Conservation (phyloP, 2,888 invertebrate species). For the Stegana nigrithorax region DNA sequence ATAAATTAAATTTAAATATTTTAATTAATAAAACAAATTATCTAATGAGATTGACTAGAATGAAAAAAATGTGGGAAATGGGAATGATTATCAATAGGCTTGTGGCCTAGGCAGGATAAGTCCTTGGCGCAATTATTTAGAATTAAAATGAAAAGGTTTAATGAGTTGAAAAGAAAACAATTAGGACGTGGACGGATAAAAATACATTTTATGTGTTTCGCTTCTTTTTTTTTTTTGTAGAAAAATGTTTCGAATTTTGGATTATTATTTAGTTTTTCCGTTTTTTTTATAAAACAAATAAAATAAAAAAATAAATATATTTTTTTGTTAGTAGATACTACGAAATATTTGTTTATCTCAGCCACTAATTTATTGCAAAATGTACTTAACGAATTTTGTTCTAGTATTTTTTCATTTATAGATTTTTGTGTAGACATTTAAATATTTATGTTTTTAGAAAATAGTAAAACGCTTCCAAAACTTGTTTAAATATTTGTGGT, state of each 20-base stretch:
- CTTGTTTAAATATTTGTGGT: conserved; percentile 43
- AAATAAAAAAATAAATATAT: background rate
- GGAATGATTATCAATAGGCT: too few species aligned
- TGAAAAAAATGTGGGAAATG: background rate
- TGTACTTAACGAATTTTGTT: background rate
- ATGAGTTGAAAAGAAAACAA: background rate
- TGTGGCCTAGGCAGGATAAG: too few species aligned
- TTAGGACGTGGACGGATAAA: conserved; percentile 11
- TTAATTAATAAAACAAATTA: conserved; percentile 7
- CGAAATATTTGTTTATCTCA: conserved; percentile 5
- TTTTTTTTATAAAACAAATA: background rate
- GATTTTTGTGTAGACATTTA: conserved; percentile 22
- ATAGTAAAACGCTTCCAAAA: conserved; percentile 66
- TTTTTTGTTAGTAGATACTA: conserved; percentile 14
- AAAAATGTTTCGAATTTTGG: too few species aligned
- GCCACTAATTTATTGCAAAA: background rate
- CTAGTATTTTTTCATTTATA: conserved; percentile 21
- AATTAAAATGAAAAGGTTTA: background rate
- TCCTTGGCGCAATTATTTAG: too few species aligned
- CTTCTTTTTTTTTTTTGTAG: too few species aligned
- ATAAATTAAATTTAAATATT: conserved; percentile 4
- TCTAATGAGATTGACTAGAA: conserved; percentile 12
- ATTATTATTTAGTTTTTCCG: too few species aligned
- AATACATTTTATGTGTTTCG: background rate
- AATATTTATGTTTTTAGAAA: conserved; percentile 55